Conservation (phyloP, 2,888 invertebrate species). For the Pteria penguin region DNA sequence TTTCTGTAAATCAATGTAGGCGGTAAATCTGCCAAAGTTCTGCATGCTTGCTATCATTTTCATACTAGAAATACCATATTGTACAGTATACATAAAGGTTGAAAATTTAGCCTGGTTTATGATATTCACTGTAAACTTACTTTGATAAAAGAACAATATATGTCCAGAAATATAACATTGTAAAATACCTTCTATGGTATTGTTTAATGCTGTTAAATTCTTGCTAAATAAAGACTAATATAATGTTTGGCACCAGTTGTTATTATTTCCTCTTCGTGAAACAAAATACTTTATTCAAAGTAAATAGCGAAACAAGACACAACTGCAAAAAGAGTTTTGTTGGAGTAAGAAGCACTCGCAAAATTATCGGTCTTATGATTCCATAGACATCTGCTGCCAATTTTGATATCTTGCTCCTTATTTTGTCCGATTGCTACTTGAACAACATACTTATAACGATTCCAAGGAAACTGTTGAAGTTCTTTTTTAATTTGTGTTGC, state of each 20-base stretch:
- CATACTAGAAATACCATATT: too few relatives aligned
- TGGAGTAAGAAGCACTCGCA: conserved; percentile 55
- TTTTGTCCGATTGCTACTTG: conserved; percentile 63
- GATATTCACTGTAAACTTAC: too few relatives aligned
- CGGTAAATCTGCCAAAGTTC: too few relatives aligned
- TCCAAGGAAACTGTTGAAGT: conserved; percentile 59
- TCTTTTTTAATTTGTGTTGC: conserved; percentile 58
- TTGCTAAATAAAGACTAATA: too few relatives aligned
- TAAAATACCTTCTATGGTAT: too few relatives aligned
- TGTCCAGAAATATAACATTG: too few relatives aligned
- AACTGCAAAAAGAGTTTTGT: conserved; percentile 58
- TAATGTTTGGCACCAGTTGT: not conserved
- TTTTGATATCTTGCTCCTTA: conserved; percentile 53
- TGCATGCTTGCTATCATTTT: too few relatives aligned
- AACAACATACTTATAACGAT: conserved; percentile 61
- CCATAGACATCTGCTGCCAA: conserved; percentile 67
- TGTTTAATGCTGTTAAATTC: too few relatives aligned
- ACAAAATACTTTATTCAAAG: conserved; percentile 42
- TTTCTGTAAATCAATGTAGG: too few relatives aligned
- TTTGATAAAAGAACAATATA: too few relatives aligned
- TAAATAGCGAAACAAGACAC: conserved; percentile 64
- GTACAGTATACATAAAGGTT: too few relatives aligned
- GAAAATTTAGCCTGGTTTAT: too few relatives aligned
- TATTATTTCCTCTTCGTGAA: not conserved
- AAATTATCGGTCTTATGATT: conserved; percentile 57